Evolutionary conservation across 2,113 vertebrate species (phyloP).

Genomic region (Burhinus bistriatus): DNA sequence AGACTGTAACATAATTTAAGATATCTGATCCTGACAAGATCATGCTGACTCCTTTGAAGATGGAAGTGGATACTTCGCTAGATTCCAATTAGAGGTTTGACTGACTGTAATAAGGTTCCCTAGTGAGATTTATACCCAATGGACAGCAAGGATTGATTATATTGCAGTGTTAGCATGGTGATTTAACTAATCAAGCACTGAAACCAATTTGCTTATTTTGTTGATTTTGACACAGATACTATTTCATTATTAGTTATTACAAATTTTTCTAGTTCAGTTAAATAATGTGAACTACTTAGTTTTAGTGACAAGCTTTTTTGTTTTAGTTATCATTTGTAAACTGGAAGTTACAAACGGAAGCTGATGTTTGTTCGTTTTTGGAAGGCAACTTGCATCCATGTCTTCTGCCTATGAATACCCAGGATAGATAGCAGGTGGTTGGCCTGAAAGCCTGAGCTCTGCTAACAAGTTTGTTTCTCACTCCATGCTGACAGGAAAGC

Average conservation of each 20-base stretch:
- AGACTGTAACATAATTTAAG: background rate
- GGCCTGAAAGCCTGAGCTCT: background rate
- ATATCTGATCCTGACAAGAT: background rate
- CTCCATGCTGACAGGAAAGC: background rate
- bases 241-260: background rate
- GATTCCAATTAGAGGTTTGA: background rate
- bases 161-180: background rate
- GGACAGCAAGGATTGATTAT: slow-evolving; percentile 11
- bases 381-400: background rate
- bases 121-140: background rate
- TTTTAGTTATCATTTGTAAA: background rate
- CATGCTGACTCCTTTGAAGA: background rate
- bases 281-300: background rate
- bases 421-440: background rate
- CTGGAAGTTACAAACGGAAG: background rate
- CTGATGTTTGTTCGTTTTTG: background rate
- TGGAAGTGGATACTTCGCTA: background rate
- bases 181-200: background rate
- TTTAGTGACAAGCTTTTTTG: background rate
- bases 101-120: background rate
- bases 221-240: background rate
- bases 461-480: slow-evolving; percentile 7
- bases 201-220: background rate
- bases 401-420: background rate
- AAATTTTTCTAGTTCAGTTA: background rate